Base-by-base conservation (phyloP, 2,113 vertebrate species). In the Morone saxatilis region DNA sequence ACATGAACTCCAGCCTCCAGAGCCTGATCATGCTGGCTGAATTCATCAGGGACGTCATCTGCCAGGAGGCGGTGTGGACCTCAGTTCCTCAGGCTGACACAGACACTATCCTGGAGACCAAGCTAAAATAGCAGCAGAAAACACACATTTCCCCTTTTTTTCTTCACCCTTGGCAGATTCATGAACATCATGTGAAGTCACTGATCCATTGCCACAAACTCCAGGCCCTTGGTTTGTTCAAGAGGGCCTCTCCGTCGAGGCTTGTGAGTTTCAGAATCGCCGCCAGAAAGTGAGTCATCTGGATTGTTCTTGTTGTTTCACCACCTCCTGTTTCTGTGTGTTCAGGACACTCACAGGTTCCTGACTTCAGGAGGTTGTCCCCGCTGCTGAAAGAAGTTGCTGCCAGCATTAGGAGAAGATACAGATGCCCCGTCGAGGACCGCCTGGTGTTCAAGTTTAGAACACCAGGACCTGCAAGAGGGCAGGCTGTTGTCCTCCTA, bases 341-440 rank as follows among this genome's bases (percentile, higher is more conserved):
- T 45, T 71, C 59, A 79, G 77, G 36, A 54, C 2, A n/a, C 67
- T 25, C 57, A 79, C 2, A n/a, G 54, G 47, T 71, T 79, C 36
- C 47, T 50, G 1, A 51, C 17, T 4, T 38, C 31, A 53, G 22
- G 20, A 54, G 14, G 3, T n/a, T 78, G 31, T 14, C n/a, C 1
- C 56, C 40, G 36, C 38, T 31, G 31, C 31, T 31, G 31, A 2
- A 19, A 17, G 16, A 31, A 2, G 3, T 3, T 0, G 14, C n/a
- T 5, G 14, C 16, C 36, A n/a, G 19, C 16, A 0, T 41, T 8
- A 54, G 47, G 2, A 41, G 6, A 31, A 71, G 3, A 7, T 70
- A 70, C 36, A 20, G 1, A 2, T 41, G 47, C 36, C 45, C 56
- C 1, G 16, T 38, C 7, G 25, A 61, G 59, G 7, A 38, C 31